phyloP scores from a whole-genome alignment of 2,113 vertebrate genomes.

The Chrysochloris asiatica region DNA sequence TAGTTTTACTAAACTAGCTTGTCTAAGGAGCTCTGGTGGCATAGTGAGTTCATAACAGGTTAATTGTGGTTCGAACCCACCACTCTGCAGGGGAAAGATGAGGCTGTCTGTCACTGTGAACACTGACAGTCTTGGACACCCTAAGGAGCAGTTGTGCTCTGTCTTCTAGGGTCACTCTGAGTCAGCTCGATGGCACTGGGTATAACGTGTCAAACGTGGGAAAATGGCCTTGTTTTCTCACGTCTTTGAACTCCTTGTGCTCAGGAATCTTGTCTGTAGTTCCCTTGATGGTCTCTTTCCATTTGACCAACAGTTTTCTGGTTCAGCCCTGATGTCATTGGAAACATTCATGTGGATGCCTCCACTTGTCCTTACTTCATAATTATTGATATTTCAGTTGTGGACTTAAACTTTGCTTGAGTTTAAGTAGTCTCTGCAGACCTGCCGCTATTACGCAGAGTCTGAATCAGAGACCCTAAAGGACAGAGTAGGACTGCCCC shows the following conservation, averaged over 20 bases:
- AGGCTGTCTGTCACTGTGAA: too few relatives aligned
- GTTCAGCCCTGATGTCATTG: constrained; percentile 31
- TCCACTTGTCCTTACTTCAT: constrained; percentile 15
- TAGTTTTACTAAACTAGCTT: constrained; percentile 38
- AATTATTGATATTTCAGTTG: constrained; percentile 9
- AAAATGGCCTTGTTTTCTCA: too few relatives aligned
- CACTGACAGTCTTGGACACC: too few relatives aligned
- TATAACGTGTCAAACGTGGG: too few relatives aligned
- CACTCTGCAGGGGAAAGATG: too few relatives aligned
- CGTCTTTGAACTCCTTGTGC: not conserved
- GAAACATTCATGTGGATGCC: constrained; percentile 1
- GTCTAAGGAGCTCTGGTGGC: too few relatives aligned
- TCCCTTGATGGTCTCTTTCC: not conserved
- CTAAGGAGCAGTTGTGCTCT: too few relatives aligned
- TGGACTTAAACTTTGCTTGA: not conserved
- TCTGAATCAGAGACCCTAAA: not conserved
- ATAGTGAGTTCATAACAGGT: too few relatives aligned
- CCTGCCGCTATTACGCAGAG: not conserved
- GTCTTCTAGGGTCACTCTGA: too few relatives aligned
- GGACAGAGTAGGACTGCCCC: not conserved
- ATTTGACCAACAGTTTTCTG: constrained; percentile 26
- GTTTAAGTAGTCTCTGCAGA: not conserved
- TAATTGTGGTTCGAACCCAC: too few relatives aligned
- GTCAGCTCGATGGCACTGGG: too few relatives aligned
- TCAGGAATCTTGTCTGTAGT: not conserved